Evolutionary conservation across 2,113 vertebrate species (phyloP), one percentile per base, ranked within the genome.

Genomic region (Ascaphus truei): DNA sequence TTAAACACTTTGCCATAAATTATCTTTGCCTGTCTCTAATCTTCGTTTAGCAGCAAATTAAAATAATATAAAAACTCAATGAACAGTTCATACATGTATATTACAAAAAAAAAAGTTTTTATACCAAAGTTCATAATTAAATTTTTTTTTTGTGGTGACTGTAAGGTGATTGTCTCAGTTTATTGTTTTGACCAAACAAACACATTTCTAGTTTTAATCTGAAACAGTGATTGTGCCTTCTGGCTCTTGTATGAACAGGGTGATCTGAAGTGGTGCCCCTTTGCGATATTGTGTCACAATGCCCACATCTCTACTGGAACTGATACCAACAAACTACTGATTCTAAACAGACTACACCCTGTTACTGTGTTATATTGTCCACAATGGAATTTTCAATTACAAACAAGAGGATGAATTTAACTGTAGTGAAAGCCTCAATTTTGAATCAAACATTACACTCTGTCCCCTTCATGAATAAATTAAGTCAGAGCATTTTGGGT

Each of bases 1-100:
- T 97, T 96, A 98, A 98, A 98, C 94, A 96, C 95, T 96, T 98
- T 97, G 96, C 89, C 96, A 98, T 98, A 98, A 98, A 97, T 96
- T 95, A 96, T 96, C 90, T 92, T 96, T 93, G 91, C 94, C 92
- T 93, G 94, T 94, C 94, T 95, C 96, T 98, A 97, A 90, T 95
- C 93, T 96, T 95, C 94, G 94, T 94, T 92, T 91, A 93, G 88
- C 91, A 96, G 93, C 93, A 95, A 97, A 94, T 94, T 89, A 90
- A 98, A 98, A 95, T 92, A 81, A 96, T 71, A 98, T 93, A 98
- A 98, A 92, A 98, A 98, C 93, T 91, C 91, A 95, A 96, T 93
- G 88, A 95, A 94, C 93, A 96, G 93, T 94, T 93, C 88, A 92
- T 96, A 98, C 94, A 98, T 91, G 87, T 97, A 95, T 96, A 89